Evolutionary conservation across 2,797 vertebrate species (phyloP).

Genomic region (Lagocephalus sceleratus): DNA sequence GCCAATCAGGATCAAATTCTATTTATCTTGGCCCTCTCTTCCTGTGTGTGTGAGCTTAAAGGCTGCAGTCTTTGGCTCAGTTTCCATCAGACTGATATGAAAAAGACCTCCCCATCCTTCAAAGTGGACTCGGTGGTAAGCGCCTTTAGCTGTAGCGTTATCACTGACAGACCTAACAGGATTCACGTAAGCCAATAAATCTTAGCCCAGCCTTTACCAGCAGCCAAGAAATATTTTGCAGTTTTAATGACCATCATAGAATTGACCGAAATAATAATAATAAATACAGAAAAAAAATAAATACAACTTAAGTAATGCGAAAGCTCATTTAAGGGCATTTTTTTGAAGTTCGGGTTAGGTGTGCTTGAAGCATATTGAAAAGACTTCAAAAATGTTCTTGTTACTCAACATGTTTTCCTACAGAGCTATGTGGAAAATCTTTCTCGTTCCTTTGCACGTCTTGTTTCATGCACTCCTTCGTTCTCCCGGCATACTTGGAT

Average conservation of each 20-base stretch:
- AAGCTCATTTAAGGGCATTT: conserved; percentile 26
- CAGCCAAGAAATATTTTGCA: neutral
- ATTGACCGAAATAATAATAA: too few relatives aligned
- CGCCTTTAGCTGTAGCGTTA: neutral
- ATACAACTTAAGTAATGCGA: neutral
- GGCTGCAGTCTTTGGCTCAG: conserved; percentile 34
- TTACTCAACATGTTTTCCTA: conserved; percentile 38
- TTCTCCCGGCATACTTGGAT: conserved; percentile 25
- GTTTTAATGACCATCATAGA: neutral
- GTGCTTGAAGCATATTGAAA: conserved; percentile 36
- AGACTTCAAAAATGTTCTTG: conserved; percentile 23
- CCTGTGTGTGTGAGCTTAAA: conserved; percentile 7
- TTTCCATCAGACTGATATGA: conserved; percentile 22
- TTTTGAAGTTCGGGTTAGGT: conserved; percentile 42
- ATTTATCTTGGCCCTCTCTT: conserved; percentile 42
- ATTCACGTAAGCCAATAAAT: conserved; percentile 2
- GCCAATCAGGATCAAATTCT: conserved; percentile 16
- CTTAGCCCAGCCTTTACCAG: neutral
- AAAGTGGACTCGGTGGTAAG: conserved; percentile 5
- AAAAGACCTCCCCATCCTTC: conserved; percentile 31
- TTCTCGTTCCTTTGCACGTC: conserved; percentile 40
- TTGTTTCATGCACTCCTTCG: conserved; percentile 34
- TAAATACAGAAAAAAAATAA: neutral
- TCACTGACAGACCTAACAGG: neutral
- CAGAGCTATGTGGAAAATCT: conserved; percentile 64